Conservation (phyloP, 92 coral and sea anemone species). For the Umimayanthus kanabou region DNA sequence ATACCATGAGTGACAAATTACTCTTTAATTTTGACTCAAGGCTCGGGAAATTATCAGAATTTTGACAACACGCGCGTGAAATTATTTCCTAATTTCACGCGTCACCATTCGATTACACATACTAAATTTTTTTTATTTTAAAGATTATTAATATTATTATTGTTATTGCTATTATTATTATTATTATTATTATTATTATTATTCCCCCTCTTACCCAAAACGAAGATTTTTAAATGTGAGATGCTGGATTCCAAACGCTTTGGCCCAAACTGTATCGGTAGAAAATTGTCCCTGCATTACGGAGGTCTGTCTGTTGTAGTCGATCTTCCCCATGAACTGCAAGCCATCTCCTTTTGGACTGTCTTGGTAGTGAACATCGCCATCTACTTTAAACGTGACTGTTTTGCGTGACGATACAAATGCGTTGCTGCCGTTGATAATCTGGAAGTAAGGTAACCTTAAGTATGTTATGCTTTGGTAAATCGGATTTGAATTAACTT, state of each 20-base stretch:
- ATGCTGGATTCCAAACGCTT: constrained; percentile 77
- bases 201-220: constrained; percentile 58
- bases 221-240: constrained; percentile 69
- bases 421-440: constrained; percentile 61
- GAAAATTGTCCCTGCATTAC: constrained; percentile 67
- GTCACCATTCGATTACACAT: too few relatives aligned
- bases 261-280: constrained; percentile 72
- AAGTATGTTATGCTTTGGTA: background rate
- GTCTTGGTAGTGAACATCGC: constrained; percentile 49
- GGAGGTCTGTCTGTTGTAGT: constrained; percentile 54
- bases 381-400: constrained; percentile 59
- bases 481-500: background rate
- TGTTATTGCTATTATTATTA: background rate
- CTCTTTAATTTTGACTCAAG: too few relatives aligned
- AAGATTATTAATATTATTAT: background rate
- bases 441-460: constrained; percentile 39
- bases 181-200: background rate
- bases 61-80: too few relatives aligned
- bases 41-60: too few relatives aligned
- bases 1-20: too few relatives aligned
- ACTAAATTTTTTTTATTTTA: too few relatives aligned
- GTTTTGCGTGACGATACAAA: constrained; percentile 51
- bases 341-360: constrained; percentile 44
- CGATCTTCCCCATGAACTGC: constrained; percentile 68
- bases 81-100: too few relatives aligned